Percentiles rank a stretch among this genome's conserved stretches.
Conservation (phyloP, 2,888 invertebrate genomes). For the Caenorhabditis sp. region DNA sequence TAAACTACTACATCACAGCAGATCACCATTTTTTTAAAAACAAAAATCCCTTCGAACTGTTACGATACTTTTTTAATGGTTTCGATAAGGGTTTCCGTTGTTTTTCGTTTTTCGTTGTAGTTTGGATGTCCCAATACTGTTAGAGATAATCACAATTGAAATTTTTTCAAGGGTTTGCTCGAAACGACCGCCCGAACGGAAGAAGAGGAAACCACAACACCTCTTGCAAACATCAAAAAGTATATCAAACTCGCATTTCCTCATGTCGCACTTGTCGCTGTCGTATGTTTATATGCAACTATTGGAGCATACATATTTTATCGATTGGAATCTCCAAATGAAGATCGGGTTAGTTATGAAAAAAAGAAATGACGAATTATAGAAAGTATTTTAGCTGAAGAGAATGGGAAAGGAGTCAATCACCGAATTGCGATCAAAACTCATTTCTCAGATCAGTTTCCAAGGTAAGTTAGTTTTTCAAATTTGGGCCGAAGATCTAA, state of each 20-base stretch:
- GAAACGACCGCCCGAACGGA: conserved; percentile 35
- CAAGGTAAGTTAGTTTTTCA: conserved; percentile 19
- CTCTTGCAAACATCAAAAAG: conserved; percentile 41
- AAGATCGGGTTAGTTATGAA: conserved; percentile 43
- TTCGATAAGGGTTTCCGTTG: no score
- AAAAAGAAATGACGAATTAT: neutral
- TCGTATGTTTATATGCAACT: conserved; percentile 68
- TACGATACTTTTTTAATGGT: no score
- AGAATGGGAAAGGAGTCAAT: conserved; percentile 54
- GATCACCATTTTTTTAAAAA: no score
- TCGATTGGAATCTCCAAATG: conserved; percentile 69
- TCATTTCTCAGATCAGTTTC: conserved; percentile 51
- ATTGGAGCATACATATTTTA: conserved; percentile 69
- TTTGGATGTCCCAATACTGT: no score
- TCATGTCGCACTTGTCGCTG: conserved; percentile 69
- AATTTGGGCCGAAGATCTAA: no score
- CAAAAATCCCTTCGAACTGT: no score
- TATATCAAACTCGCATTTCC: conserved; percentile 67
- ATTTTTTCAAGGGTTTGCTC: conserved; percentile 43
- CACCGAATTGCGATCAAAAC: conserved; percentile 48
- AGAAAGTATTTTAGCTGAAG: neutral
- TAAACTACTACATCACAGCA: no score
- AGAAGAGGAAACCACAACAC: conserved; percentile 18
- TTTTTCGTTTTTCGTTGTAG: no score
- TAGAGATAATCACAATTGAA: no score